Evolutionary conservation across 53 echinoderm and acorn worm genomes (phyloP).

Genomic region (Holothuria leucospilota): DNA sequence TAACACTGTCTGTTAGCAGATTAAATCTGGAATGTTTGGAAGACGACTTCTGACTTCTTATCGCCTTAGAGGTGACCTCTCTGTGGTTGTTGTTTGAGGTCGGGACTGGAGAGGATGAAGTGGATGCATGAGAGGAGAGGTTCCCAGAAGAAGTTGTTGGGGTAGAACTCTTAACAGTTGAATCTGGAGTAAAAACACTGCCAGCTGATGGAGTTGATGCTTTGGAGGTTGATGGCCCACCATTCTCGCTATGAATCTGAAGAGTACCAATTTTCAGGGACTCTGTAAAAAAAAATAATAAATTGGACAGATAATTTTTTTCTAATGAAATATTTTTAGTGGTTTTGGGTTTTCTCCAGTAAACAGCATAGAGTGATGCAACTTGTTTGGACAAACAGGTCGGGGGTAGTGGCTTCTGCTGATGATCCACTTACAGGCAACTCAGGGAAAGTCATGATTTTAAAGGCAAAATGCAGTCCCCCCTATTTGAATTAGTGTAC

Average conservation of each 20-base stretch:
- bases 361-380: too few relatives aligned
- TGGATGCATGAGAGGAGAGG: conserved; percentile 56
- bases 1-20: conserved; percentile 71
- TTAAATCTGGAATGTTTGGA: conserved; percentile 74
- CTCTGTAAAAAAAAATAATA: conserved; percentile 18
- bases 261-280: conserved; percentile 42
- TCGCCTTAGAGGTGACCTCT: background rate
- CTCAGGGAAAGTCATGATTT: too few relatives aligned
- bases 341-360: too few relatives aligned
- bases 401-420: too few relatives aligned
- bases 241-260: conserved; percentile 44
- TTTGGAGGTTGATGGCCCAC: conserved; percentile 35
- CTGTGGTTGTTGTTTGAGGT: conserved; percentile 46
- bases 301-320: background rate
- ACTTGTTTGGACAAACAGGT: too few relatives aligned
- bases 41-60: background rate
- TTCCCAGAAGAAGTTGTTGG: conserved; percentile 65
- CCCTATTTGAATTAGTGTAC: too few relatives aligned
- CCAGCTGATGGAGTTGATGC: conserved; percentile 58
- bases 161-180: conserved; percentile 65
- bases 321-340: too few relatives aligned
- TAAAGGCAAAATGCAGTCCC: too few relatives aligned
- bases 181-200: conserved; percentile 63
- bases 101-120: conserved; percentile 19
- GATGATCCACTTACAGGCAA: too few relatives aligned